phyloP scores from a whole-genome alignment of 2,113 vertebrate species.

The Pimephales promelas region DNA sequence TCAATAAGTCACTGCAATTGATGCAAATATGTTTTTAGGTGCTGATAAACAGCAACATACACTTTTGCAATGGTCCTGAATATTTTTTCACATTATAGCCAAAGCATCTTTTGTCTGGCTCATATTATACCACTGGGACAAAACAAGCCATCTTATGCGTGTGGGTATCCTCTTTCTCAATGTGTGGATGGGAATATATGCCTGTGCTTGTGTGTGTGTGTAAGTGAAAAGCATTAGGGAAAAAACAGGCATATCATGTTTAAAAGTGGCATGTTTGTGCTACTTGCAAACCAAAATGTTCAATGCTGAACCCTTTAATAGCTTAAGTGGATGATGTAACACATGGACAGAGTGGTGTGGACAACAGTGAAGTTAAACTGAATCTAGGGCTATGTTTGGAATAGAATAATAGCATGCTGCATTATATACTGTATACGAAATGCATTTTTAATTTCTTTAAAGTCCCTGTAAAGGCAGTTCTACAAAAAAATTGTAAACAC shows the following conservation, averaged over 20 bases:
- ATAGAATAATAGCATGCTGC: background rate
- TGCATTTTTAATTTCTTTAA: background rate
- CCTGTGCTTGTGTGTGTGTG: background rate
- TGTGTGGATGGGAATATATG: background rate
- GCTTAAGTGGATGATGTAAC: constrained; percentile 28
- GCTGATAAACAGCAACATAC: constrained; percentile 12
- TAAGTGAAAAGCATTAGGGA: background rate
- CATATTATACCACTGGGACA: background rate
- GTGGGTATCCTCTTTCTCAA: background rate
- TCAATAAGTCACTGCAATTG: background rate
- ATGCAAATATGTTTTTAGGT: constrained; percentile 5
- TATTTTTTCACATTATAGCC: constrained; percentile 14
- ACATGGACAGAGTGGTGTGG: constrained; percentile 23
- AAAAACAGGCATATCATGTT: background rate
- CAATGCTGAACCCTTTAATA: constrained; percentile 15
- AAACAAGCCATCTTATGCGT: background rate
- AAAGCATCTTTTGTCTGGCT: background rate
- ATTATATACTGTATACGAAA: background rate
- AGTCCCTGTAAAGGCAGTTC: no score
- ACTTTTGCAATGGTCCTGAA: background rate
- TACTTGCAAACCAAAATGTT: background rate
- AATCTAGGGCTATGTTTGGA: constrained; percentile 8
- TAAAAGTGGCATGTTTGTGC: background rate
- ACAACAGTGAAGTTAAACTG: constrained; percentile 7
- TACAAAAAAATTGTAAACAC: no score